Base-by-base conservation (phyloP, 2,888 invertebrate species). In the Trissoscelio sp. region DNA sequence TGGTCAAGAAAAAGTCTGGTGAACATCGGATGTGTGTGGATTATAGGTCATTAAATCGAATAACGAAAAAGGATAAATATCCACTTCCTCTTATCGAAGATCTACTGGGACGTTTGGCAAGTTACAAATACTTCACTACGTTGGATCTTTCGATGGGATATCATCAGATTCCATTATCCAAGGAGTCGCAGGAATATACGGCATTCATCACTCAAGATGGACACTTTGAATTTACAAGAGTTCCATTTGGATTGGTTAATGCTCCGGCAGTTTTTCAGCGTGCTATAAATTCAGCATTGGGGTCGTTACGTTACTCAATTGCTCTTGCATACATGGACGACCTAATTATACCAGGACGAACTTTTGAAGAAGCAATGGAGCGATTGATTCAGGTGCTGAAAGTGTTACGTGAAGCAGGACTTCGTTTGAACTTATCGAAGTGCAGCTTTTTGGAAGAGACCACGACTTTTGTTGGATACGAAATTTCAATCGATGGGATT, bases 121-220 rank as follows among this genome's bases (percentile, higher is more conserved):
- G 82, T 16, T 85, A 88, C 74, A 82, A 55, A 20, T 86, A 81
- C 75, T 88, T 85, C 80, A 85, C 86, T 4, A 83, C 46, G 7
- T 67, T 89, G 16, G 88, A 89, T 79, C 75, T 89, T n/a, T 85
- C 84, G 55, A 85, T 84, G 79, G 88, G 83, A 0, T 89, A 87
- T 53, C 82, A 88, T 57, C 88, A 88, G 44, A 82, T 89, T 11
- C 46, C 48, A 12, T 34, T 89, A 18, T 77, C 83, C 0, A 74
- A 85, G 72, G 72, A 83, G 9, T 87, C 86, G 3, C 73, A 83
- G 2, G 82, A 87, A 73, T 86, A 86, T 37, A 89, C 88, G 1
- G 84, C 88, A 0, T 89, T 90, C 81, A 79, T 86, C 4, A 87
- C 86, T 0, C 85, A 83, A 9, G 57, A 88, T 84, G 22, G 70